Conservation (phyloP, 2,797 vertebrate genomes). For the Diplodus puntazzo region DNA sequence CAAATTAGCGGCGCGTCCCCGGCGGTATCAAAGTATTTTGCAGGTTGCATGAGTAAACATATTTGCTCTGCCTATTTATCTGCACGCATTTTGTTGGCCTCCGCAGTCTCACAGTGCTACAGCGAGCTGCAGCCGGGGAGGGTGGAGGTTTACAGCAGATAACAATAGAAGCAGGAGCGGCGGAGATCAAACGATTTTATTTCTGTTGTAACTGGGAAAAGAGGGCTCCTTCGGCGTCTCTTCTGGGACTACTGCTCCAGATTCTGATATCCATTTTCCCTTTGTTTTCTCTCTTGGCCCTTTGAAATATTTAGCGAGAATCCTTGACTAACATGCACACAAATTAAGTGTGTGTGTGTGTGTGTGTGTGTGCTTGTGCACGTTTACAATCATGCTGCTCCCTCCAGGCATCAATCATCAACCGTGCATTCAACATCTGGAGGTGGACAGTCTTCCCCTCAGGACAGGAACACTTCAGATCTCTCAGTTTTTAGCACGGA, state of each 20-base stretch:
- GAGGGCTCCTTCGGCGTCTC: constrained; percentile 68
- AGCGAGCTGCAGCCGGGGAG: constrained; percentile 27
- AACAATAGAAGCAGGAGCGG: constrained; percentile 74
- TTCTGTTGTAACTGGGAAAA: constrained; percentile 80
- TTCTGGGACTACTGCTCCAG: constrained; percentile 80
- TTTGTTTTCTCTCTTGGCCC: constrained; percentile 81
- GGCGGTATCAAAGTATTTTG: constrained; percentile 64
- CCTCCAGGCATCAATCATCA: constrained; percentile 68
- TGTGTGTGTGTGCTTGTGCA: constrained; percentile 18
- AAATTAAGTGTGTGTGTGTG: constrained; percentile 24
- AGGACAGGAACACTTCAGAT: constrained; percentile 62
- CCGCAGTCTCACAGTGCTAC: constrained; percentile 30
- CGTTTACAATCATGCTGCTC: constrained; percentile 48
- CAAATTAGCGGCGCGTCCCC: constrained; percentile 73
- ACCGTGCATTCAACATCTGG: constrained; percentile 71
- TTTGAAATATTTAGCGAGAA: constrained; percentile 81
- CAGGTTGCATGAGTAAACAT: constrained; percentile 75
- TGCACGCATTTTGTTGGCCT: constrained; percentile 55
- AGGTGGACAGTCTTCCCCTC: constrained; percentile 63
- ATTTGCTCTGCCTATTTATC: constrained; percentile 69
- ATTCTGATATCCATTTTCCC: constrained; percentile 80
- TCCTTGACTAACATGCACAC: constrained; percentile 65
- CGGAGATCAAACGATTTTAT: constrained; percentile 82
- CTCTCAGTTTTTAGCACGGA: constrained; percentile 57
- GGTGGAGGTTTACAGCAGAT: constrained; percentile 61